Conservation (phyloP, 2,113 vertebrate species). For the Eudorcas thomsonii region DNA sequence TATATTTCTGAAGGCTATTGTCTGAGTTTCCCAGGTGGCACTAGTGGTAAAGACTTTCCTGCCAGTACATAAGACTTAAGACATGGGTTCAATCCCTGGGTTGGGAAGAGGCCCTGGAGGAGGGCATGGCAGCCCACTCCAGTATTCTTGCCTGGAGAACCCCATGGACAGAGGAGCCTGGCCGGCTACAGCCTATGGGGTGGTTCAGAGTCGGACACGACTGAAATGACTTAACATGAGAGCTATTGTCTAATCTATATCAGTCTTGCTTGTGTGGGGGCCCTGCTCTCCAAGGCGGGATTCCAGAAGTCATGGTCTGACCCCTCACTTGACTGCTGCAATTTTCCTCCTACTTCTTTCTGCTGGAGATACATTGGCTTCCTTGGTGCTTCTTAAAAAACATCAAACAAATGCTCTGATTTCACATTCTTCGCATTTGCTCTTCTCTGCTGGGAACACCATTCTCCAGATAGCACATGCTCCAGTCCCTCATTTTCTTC, state of each 20-base stretch:
- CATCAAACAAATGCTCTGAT: neutral
- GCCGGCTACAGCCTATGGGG: neutral
- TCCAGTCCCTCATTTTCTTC: neutral
- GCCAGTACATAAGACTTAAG: neutral
- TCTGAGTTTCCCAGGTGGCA: neutral
- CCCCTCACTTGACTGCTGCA: neutral
- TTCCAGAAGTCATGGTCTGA: neutral
- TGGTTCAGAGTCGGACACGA: neutral
- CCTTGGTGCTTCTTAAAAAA: neutral
- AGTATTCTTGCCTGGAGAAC: neutral
- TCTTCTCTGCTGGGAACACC: neutral
- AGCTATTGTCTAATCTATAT: accelerated
- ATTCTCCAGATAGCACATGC: neutral
- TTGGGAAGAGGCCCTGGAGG: neutral
- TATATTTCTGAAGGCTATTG: neutral
- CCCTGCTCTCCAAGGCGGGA: neutral
- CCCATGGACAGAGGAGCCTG: neutral
- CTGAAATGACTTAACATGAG: neutral
- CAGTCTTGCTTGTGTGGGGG: neutral
- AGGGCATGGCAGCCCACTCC: neutral
- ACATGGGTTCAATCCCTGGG: neutral
- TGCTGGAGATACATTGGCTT: neutral
- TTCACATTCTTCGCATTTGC: neutral
- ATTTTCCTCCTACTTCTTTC: neutral
- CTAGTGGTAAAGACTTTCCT: neutral